A percentile compares a stretch with the other conserved stretches of the same genome.
Evolutionary conservation across 2,797 vertebrate genomes (phyloP).

Genomic region (Phoeniculus purpureus): DNA sequence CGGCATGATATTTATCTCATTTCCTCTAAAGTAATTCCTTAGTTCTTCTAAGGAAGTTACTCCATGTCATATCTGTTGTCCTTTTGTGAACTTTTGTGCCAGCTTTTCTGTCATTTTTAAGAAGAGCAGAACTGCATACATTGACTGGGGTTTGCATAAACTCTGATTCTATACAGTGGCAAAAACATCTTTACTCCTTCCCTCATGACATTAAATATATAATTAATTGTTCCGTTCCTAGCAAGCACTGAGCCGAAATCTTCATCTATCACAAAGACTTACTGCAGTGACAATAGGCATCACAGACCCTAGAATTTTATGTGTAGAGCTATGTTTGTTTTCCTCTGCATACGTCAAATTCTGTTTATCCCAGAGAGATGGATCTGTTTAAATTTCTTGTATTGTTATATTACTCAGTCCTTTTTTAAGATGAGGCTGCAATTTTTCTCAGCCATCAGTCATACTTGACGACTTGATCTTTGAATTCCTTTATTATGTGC

Average conservation of each 20-base stretch:
- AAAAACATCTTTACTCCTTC: background rate
- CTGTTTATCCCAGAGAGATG: background rate
- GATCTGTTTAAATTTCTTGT: background rate
- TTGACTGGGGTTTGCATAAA: background rate
- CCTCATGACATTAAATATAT: background rate
- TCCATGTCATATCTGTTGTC: background rate
- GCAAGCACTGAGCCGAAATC: background rate
- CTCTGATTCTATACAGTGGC: background rate
- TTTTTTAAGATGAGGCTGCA: background rate
- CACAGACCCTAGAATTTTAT: background rate
- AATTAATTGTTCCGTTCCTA: background rate
- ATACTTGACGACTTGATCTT: background rate
- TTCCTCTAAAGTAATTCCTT: background rate
- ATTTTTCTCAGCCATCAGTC: background rate
- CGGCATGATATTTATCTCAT: background rate
- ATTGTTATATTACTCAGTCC: background rate
- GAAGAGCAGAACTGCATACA: background rate
- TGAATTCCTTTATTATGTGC: background rate
- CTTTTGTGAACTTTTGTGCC: background rate
- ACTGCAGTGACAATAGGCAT: background rate
- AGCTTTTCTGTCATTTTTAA: background rate
- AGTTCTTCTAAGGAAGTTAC: background rate
- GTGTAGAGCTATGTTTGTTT: background rate
- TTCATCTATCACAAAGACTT: background rate
- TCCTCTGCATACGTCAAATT: background rate